Evolutionary conservation across 2,797 vertebrate genomes (phyloP), one percentile per base, ranked within the genome.

Genomic region (Calcarius lapponicus): DNA sequence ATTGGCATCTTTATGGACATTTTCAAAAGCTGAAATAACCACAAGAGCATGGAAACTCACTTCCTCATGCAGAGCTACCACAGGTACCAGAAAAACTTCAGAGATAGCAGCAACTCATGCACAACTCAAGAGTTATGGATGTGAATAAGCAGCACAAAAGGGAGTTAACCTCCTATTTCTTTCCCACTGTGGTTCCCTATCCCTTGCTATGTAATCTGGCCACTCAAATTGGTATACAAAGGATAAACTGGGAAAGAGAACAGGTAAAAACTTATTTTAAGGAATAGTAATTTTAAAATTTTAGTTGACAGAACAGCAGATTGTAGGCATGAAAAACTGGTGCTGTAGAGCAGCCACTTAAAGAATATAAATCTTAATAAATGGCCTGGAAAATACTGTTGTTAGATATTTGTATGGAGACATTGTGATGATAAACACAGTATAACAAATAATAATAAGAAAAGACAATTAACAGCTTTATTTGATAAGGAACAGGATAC

Each of bases 401-500:
- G 66, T 32, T 80, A 95, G 67, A 57, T 74, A n/a, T 47, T 85
- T 64, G 72, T 80, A 91, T 64, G 32, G 65, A 88, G 56, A 69
- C 22, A 42, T 12, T 47, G 38, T 29, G 45, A 60, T 73, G 56
- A 84, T 80, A 92, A 92, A 74, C 66, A 72, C 4, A 79, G 70
- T 28, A 64, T 5, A 31, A 64, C 11, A 95, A 94, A 73, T 50
- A 87, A 82, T 76, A 90, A 76, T 40, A 88, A 82, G 72, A 90
- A 51, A 74, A 69, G 17, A 83, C 31, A 8, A 92, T 93, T 86
- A 94, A 34, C 26, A 80, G 73, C 42, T 95, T 60, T 81, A 75
- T 88, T 86, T 93, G 80, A 92, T 86, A 93, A 76, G 73, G 45
- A 94, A 64, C 43, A 91, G 73, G 70, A 81, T 54, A 60, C 8